phyloP scores from a whole-genome alignment of 2,113 vertebrate species.

The Rynchops niger region DNA sequence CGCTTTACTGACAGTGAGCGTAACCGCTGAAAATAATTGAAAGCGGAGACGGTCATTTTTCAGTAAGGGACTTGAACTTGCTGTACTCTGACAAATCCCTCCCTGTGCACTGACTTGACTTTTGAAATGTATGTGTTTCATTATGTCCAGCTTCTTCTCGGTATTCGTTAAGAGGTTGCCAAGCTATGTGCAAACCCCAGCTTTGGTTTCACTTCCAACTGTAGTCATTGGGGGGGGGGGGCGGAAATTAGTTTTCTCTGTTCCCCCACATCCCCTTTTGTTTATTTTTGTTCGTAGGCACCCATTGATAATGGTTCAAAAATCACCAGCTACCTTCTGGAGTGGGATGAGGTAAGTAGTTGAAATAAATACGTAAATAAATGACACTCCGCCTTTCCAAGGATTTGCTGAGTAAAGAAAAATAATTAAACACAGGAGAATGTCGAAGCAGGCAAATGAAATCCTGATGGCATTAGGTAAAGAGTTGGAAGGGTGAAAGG shows the following conservation, averaged over 20 bases:
- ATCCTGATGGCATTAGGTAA: slow-evolving; percentile 10
- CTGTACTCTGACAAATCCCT: slow-evolving; percentile 2
- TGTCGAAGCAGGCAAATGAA: slow-evolving; percentile 6
- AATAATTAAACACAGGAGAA: background rate
- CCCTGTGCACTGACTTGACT: background rate
- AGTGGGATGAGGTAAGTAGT: slow-evolving; percentile 93
- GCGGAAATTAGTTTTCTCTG: background rate
- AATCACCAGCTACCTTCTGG: slow-evolving; percentile 96
- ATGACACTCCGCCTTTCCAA: background rate
- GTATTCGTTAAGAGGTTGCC: background rate
- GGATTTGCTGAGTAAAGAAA: slow-evolving; percentile 15
- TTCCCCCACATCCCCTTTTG: background rate
- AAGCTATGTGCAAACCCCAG: background rate
- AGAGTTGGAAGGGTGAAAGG: slow-evolving; percentile 14
- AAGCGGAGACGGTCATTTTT: background rate
- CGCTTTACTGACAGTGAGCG: background rate
- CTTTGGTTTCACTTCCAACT: slow-evolving; percentile 18
- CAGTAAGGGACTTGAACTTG: background rate
- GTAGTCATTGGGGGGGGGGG: background rate
- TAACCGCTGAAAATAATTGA: background rate
- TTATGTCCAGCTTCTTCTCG: background rate
- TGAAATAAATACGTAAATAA: slow-evolving; percentile 15
- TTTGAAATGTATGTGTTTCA: slow-evolving; percentile 32
- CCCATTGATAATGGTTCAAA: slow-evolving; percentile 96
- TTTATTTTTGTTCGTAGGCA: slow-evolving; percentile 77